A percentile compares a stretch with the other conserved stretches of the same genome.
Conservation (phyloP, 2,113 vertebrate genomes). For the Tauraco erythrolophus region DNA sequence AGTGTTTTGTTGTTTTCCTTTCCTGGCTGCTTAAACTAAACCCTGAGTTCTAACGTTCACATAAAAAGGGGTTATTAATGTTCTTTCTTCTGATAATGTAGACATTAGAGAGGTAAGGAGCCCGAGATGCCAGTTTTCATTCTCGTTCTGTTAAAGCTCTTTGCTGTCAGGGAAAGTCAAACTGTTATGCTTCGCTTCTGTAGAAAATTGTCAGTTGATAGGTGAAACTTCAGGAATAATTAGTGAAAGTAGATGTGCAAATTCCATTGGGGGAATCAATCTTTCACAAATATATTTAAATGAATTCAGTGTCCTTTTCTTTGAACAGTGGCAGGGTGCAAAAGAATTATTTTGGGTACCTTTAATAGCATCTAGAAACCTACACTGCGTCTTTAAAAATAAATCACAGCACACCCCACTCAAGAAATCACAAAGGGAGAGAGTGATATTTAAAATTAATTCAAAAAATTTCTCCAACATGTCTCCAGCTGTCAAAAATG, state of each 20-base stretch:
- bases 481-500: slow-evolving; percentile 67
- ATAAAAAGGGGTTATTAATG: slow-evolving; percentile 4
- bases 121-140: slow-evolving; percentile 44
- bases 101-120: slow-evolving; percentile 11
- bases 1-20: not conserved
- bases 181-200: slow-evolving; percentile 65
- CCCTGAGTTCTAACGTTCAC: not conserved
- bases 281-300: slow-evolving; percentile 78
- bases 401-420: slow-evolving; percentile 66
- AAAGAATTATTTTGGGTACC: slow-evolving; percentile 67
- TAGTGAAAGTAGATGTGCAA: slow-evolving; percentile 60
- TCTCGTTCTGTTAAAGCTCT: slow-evolving; percentile 57
- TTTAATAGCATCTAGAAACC: slow-evolving; percentile 57
- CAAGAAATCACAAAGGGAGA: slow-evolving; percentile 67
- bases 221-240: slow-evolving; percentile 79
- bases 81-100: slow-evolving; percentile 33
- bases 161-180: slow-evolving; percentile 66
- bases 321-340: slow-evolving; percentile 61
- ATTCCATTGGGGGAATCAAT: slow-evolving; percentile 65
- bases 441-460: slow-evolving; percentile 67
- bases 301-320: slow-evolving; percentile 76
- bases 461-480: slow-evolving; percentile 49
- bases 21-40: not conserved
- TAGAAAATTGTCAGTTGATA: slow-evolving; percentile 71
- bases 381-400: slow-evolving; percentile 76